Evolutionary conservation across 2,797 vertebrate genomes (phyloP).

Genomic region (Myripristis murdjan): DNA sequence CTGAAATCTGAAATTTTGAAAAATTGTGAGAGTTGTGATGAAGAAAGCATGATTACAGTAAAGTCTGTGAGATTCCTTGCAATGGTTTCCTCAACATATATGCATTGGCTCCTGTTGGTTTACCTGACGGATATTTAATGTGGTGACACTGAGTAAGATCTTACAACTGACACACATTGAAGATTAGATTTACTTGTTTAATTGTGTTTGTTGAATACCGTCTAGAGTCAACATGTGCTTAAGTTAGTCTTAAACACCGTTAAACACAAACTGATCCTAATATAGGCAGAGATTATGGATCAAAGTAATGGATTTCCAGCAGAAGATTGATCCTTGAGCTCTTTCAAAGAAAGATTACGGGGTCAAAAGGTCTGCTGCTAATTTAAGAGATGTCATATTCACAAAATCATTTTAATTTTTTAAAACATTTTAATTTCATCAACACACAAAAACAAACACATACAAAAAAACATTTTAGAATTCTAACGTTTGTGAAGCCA

Average conservation of each 20-base stretch:
- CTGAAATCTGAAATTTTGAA: neutral
- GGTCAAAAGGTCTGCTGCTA: slow-evolving; percentile 5
- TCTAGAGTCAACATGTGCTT: slow-evolving; percentile 11
- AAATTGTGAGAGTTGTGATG: neutral
- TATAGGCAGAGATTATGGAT: slow-evolving; percentile 41
- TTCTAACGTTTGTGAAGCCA: neutral
- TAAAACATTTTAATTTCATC: too few relatives aligned
- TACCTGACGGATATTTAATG: neutral
- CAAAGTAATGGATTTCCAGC: slow-evolving; percentile 15
- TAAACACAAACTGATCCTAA: slow-evolving; percentile 28
- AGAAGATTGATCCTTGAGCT: slow-evolving; percentile 23
- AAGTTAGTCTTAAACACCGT: slow-evolving; percentile 30
- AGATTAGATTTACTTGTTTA: neutral
- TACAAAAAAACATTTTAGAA: too few relatives aligned
- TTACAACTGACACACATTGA: neutral
- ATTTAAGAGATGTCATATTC: neutral
- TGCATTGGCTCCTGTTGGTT: neutral
- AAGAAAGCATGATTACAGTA: too few relatives aligned
- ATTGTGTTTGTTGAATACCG: neutral
- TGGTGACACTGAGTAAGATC: too few relatives aligned
- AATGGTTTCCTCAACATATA: too few relatives aligned
- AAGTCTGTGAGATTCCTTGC: too few relatives aligned
- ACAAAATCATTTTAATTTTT: neutral
- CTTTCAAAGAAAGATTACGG: slow-evolving; percentile 29
- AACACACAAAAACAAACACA: too few relatives aligned